Evolutionary conservation across 2,888 invertebrate species (phyloP), one percentile per base, ranked within the genome.

Genomic region (Argynnis bischoffii): DNA sequence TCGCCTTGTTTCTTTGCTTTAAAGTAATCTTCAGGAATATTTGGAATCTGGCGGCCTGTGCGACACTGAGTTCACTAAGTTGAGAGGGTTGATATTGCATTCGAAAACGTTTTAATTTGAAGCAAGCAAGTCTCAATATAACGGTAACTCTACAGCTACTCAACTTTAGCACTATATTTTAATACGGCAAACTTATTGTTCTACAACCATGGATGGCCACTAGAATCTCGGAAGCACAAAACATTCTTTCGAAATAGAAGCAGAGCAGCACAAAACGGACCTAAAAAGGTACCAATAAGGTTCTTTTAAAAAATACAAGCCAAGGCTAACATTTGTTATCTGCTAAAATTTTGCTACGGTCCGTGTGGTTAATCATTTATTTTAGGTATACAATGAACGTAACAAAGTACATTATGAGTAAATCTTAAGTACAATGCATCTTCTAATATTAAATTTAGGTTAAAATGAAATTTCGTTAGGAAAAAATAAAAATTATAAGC

Each of bases 11-110:
- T 56, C 56, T 16, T 46, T 56, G 56, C 56, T 14, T 56, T 41
- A n/a, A 56, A 56, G 46, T 56, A 46, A 46, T 56, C 41, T 56
- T 11, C 56, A 56, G 56, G 56, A 56, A 41, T 56, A 31, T 54
- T n/a, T 35, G 53, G 35, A 55, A 55, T 31, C 31, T 26, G 26
- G 31, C n/a, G 50, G 6, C 50, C 50, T 50, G 13, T 31, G 31
- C 14, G 26, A 55, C 8, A 31, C 15, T 31, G 55, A 35, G n/a
- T n/a, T 8, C 6, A n/a, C 8, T 31, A 6, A 55, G n/a, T 16
- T 41, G 18, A n/a, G 35, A 16, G 16, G 8, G 41, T 31, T n/a
- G 6, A 11, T 56, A 13, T 16, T 18, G 56, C 15, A 31, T 11
- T 13, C 8, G 16, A n/a, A 31, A 53, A 41, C 2, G 11, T 26